Evolutionary conservation across 2,113 vertebrate species (phyloP), one percentile per base, ranked within the genome.

Genomic region (Dinomys branickii): DNA sequence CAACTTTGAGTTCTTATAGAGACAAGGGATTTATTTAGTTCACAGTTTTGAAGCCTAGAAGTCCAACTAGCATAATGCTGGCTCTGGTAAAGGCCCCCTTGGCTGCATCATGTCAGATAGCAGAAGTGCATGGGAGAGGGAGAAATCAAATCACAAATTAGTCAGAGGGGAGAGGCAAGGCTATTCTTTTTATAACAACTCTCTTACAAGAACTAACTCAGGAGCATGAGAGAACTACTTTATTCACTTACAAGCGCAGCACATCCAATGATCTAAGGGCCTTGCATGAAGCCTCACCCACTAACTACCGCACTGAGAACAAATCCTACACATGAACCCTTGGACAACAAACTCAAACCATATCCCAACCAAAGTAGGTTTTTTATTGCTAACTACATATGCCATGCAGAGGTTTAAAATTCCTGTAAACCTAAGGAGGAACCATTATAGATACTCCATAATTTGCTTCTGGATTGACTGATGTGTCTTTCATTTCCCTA

Each of bases 401-500:
- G 47, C 10, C 33, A 54, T 71, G 24, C 20, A 71, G 16, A 52
- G 77, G 24, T 85, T 77, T 92, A 47, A 96, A 50, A 10, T 83
- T 93, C 58, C 12, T 6, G 13, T 67, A 81, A 30, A 20, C 11
- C 33, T n/a, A 75, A 84, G 19, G 58, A 50, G 61, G 24, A 88
- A 3, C 5, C 24, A 69, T 84, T 5, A 85, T 24, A 81, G 78
- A 28, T 61, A 22, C 9, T 87, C 56, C 35, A 63, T 61, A 93
- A 63, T 77, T 91, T 82, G 2, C 20, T 88, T 81, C 20, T 87
- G 81, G 50, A 85, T 50, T 75, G 52, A 88, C 89, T 65, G 35
- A 63, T n/a, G 13, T 33, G 33, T 52, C 82, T 93, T 97, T 86
- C 24, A 84, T 69, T 94, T 96, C 54, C 14, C 26, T 89, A 20